Base-by-base conservation (phyloP, 2,113 vertebrate genomes). In the Zapus hudsonius region DNA sequence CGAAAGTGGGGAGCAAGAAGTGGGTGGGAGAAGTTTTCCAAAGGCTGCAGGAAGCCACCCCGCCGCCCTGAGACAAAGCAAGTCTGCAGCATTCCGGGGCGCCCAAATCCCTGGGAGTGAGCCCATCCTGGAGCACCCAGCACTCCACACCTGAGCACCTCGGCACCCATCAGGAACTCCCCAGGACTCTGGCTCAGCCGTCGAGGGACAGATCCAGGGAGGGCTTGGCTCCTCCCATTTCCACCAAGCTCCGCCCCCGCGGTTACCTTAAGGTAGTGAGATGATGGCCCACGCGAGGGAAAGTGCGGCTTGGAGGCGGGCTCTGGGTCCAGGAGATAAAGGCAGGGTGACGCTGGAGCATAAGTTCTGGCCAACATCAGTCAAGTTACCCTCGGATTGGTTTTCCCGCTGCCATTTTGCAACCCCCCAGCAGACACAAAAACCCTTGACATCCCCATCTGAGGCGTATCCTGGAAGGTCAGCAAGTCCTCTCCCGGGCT, bases 11-110 rank as follows among this genome's bases (percentile, higher is more conserved):
- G 73, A 94, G 76, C 42, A 29, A 42, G 69, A 61, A 75, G 25
- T 27, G 31, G n/a, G 40, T 8, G 31, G 38, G 20, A 87, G 93
- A 95, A 96, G 96, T 95, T 96, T 95, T 91, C 93, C 89, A 69
- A 89, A 83, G 73, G 69, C 69, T 91, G 38, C 75, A 11, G 36
- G 61, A 76, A 75, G 55, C 78, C 69, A 12, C 64, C 55, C 57
- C 1, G 40, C 79, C 55, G 11, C 79, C 57, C 15, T 5, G 19
- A 36, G 87, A 42, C 63, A 69, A 15, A 11, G 16, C 44, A 44
- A 12, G 40, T 61, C 63, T 40, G 63, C 81, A 7, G 52, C 38
- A 33, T 27, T 59, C 16, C 11, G 13, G 63, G 6, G 64, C 5
- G 27, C 82, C 76, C 88, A 31, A 4, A 84, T 72, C 27, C 69